Evolutionary conservation across 2,888 invertebrate species (phyloP).

Genomic region (Salpingus planirostris): DNA sequence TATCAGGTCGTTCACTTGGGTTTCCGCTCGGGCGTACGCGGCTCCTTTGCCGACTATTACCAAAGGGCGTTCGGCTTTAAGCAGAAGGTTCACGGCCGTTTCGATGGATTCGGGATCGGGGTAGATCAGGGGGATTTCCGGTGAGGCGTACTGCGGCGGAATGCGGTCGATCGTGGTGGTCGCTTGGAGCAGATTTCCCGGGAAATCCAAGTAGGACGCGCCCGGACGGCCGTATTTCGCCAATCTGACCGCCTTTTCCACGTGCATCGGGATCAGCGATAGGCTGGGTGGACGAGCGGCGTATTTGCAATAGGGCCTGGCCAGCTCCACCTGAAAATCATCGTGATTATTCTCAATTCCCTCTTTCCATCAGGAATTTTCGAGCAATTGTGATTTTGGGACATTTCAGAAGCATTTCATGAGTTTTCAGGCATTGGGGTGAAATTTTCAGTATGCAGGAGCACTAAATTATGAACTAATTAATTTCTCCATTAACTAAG

Average conservation of each 20-base stretch:
- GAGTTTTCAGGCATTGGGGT: too few species aligned
- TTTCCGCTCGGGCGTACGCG: conserved; percentile 66
- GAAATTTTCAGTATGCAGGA: too few species aligned
- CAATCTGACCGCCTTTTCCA: conserved; percentile 83
- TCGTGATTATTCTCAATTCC: too few species aligned
- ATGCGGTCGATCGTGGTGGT: conserved; percentile 36
- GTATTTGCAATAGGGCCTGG: conserved; percentile 87
- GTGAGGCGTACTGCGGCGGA: conserved; percentile 44
- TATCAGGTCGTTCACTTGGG: conserved; percentile 60
- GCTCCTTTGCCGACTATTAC: conserved; percentile 76
- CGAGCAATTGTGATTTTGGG: too few species aligned
- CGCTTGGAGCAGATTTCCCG: conserved; percentile 66
- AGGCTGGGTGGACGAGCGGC: conserved; percentile 78
- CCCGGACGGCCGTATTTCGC: conserved; percentile 85
- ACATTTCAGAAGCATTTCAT: too few species aligned
- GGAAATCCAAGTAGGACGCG: conserved; percentile 83
- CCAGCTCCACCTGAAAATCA: conserved; percentile 78
- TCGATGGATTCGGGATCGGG: conserved; percentile 64
- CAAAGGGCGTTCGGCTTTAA: conserved; percentile 69
- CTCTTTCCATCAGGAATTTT: too few species aligned
- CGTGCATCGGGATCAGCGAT: conserved; percentile 75
- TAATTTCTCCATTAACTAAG: too few species aligned
- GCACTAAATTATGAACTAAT: too few species aligned
- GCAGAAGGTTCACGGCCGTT: conserved; percentile 59
- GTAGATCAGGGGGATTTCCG: conserved; percentile 56